phyloP scores from a whole-genome alignment of 1,140 invertebrate species.

The Lanistes nyassanus region DNA sequence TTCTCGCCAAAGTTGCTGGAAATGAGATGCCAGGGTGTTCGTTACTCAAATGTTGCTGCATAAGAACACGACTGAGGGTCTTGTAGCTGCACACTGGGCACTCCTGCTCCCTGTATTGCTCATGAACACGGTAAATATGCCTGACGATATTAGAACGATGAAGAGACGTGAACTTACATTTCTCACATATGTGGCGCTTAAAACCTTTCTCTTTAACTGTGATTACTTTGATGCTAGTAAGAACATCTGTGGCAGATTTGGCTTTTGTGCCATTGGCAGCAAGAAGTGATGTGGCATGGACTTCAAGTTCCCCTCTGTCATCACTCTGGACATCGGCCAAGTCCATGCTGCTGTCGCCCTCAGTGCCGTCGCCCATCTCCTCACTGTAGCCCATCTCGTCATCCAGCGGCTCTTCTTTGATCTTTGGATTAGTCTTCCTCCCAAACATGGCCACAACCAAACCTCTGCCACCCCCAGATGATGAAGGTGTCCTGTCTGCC shows the following conservation, averaged over 20 bases:
- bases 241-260: slow-evolving; percentile 34
- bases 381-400: slow-evolving; percentile 12
- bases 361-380: neutral
- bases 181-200: slow-evolving; percentile 38
- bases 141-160: slow-evolving; percentile 40
- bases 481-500: neutral
- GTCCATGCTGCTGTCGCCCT: slow-evolving; percentile 3
- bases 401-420: slow-evolving; percentile 25
- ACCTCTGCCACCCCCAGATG: neutral
- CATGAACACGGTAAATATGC: slow-evolving; percentile 39
- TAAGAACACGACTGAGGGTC: slow-evolving; percentile 34
- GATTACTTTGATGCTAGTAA: slow-evolving; percentile 37
- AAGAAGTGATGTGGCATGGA: neutral
- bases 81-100: slow-evolving; percentile 39
- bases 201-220: slow-evolving; percentile 29
- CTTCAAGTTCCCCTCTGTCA: neutral
- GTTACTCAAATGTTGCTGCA: slow-evolving; percentile 32
- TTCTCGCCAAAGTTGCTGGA: neutral
- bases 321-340: neutral
- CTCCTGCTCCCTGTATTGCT: slow-evolving; percentile 37
- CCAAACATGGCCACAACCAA: slow-evolving; percentile 23
- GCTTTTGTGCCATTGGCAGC: slow-evolving; percentile 14
- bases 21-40: slow-evolving; percentile 27
- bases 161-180: slow-evolving; percentile 40
- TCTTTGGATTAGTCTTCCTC: neutral